Percentiles rank a stretch among this genome's conserved stretches.
Conservation (phyloP, 2,888 invertebrate genomes). For the Chamaedrilus cognettii region DNA sequence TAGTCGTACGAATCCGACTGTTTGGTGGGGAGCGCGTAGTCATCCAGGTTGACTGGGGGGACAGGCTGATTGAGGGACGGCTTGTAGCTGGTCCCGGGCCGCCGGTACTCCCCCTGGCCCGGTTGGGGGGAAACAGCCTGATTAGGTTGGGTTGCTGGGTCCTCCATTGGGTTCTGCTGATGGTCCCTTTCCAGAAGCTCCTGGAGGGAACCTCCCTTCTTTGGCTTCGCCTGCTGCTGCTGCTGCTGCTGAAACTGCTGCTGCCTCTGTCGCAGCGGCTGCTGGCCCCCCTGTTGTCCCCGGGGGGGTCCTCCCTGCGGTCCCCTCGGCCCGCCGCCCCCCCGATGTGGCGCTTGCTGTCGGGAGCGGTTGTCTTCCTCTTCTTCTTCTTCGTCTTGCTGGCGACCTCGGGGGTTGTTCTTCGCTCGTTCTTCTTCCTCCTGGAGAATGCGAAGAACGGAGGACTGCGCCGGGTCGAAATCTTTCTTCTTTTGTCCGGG, state of each 20-base stretch:
- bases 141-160: background rate
- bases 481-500: conserved; percentile 24
- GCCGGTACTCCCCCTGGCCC: conserved; percentile 8
- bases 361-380: background rate
- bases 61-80: background rate
- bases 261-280: background rate
- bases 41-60: background rate
- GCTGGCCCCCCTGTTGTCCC: background rate
- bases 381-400: conserved; percentile 10
- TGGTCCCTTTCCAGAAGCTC: background rate
- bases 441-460: conserved; percentile 21
- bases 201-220: conserved; percentile 3
- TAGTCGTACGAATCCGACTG: background rate
- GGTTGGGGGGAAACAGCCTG: background rate
- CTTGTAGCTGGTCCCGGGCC: conserved; percentile 3
- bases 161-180: background rate
- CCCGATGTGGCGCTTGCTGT: background rate
- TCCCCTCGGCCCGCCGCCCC: background rate
- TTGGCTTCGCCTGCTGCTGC: background rate
- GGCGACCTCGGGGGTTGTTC: conserved; percentile 1
- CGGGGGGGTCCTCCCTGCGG: background rate
- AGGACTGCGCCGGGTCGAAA: conserved; percentile 24
- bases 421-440: conserved; percentile 23
- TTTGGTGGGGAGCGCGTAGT: background rate
- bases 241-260: conserved; percentile 1